Evolutionary conservation across 2,888 invertebrate genomes (phyloP).

Genomic region (Thereva nobilitata): DNA sequence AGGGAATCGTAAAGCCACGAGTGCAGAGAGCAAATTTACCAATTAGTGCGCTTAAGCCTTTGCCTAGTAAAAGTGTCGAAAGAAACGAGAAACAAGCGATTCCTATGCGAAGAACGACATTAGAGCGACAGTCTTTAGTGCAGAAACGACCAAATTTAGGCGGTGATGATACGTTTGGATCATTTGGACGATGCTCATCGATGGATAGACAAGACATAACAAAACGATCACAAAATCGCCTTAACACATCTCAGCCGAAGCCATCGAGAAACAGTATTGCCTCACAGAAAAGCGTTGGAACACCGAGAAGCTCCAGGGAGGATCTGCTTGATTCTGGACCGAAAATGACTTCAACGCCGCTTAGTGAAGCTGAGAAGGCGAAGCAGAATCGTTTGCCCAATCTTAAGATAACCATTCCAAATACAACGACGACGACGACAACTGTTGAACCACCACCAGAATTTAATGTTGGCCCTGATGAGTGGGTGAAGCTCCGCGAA

Average conservation of each 20-base stretch:
- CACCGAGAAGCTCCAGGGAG: constrained; percentile 46
- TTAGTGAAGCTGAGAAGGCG: constrained; percentile 37
- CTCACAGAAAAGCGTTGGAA: constrained; percentile 31
- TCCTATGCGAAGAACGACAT: constrained; percentile 45
- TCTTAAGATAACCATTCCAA: constrained; percentile 36
- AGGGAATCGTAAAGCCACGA: constrained; percentile 43
- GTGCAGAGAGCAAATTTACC: constrained; percentile 45
- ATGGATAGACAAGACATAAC: constrained; percentile 54
- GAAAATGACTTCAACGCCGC: constrained; percentile 48
- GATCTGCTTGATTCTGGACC: constrained; percentile 47
- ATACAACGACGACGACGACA: constrained; percentile 34
- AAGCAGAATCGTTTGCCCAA: constrained; percentile 1
- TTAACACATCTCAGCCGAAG: constrained; percentile 34
- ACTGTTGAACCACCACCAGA: constrained; percentile 28
- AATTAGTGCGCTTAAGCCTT: constrained; percentile 39
- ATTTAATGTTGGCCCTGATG: constrained; percentile 47
- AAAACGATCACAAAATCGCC: constrained; percentile 43
- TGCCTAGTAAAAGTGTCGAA: constrained; percentile 43
- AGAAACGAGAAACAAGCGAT: constrained; percentile 36
- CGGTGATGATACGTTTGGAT: constrained; percentile 36
- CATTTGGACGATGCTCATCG: constrained; percentile 50
- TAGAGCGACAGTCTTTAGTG: constrained; percentile 51
- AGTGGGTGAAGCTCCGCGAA: constrained; percentile 54
- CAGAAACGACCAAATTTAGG: constrained; percentile 47
- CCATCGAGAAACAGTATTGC: constrained; percentile 32